Evolutionary conservation across 2,888 invertebrate species (phyloP).

Genomic region (Drosophila incognita): DNA sequence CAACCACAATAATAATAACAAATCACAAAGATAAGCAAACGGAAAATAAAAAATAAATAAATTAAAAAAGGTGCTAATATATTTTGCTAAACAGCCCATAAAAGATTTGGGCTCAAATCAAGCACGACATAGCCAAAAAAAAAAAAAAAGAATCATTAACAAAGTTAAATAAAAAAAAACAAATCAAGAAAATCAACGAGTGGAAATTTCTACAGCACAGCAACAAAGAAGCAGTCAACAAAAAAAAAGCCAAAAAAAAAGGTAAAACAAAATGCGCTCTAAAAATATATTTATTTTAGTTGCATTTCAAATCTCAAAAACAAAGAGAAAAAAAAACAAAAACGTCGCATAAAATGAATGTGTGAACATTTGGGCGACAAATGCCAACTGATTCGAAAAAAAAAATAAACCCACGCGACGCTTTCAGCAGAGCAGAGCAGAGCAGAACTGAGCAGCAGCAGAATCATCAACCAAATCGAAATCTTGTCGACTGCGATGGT

Average conservation of each 20-base stretch:
- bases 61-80: constrained; percentile 68
- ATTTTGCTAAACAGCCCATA: constrained; percentile 50
- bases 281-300: constrained; percentile 67
- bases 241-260: constrained; percentile 40
- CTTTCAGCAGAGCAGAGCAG: not conserved
- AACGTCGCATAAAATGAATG: constrained; percentile 63
- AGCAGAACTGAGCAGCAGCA: not conserved
- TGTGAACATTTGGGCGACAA: constrained; percentile 23
- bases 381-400: constrained; percentile 26
- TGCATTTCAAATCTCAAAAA: constrained; percentile 58
- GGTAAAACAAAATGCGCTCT: constrained; percentile 35
- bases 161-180: constrained; percentile 18
- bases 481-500: constrained; percentile 14
- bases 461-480: constrained; percentile 25
- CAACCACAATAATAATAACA: constrained; percentile 10
- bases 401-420: constrained; percentile 47
- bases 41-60: constrained; percentile 14
- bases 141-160: constrained; percentile 1
- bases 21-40: constrained; percentile 15
- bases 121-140: constrained; percentile 13
- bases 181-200: constrained; percentile 22
- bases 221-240: constrained; percentile 30
- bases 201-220: constrained; percentile 52
- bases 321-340: constrained; percentile 2
- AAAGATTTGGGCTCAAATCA: constrained; percentile 44